phyloP scores from a whole-genome alignment of 2,797 vertebrate species.

The Botia kubotai region DNA sequence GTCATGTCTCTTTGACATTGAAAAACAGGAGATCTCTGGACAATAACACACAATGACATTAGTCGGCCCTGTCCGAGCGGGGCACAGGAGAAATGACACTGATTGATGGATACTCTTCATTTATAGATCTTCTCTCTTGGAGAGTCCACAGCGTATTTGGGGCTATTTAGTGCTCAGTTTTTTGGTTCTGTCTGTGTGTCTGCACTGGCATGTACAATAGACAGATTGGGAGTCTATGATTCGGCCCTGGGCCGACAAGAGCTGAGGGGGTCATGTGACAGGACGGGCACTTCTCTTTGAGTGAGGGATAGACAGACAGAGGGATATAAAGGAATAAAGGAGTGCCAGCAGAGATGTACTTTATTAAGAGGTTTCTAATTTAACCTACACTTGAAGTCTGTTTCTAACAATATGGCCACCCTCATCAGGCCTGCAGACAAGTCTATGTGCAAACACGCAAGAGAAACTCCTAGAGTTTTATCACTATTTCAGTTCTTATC shows the following conservation, averaged over 20 bases:
- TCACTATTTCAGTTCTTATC: conserved; percentile 58
- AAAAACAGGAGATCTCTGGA: conserved; percentile 86
- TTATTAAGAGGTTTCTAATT: conserved; percentile 55
- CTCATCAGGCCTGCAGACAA: conserved; percentile 43
- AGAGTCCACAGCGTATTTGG: conserved; percentile 72
- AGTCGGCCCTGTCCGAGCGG: conserved; percentile 89
- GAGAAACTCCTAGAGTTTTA: conserved; percentile 15
- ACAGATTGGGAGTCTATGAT: conserved; percentile 37
- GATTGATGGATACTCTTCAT: conserved; percentile 96
- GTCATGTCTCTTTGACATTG: conserved; percentile 94
- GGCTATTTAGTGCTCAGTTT: conserved; percentile 59
- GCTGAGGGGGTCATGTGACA: conserved; percentile 53
- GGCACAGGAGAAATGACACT: conserved; percentile 91
- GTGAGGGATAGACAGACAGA: conserved; percentile 34
- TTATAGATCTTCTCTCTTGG: conserved; percentile 84
- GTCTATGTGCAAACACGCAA: neutral
- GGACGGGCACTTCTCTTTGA: conserved; percentile 42
- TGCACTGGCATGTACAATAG: conserved; percentile 41
- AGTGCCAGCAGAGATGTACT: conserved; percentile 37
- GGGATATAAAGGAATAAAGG: conserved; percentile 36
- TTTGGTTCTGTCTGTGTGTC: conserved; percentile 37
- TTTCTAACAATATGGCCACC: conserved; percentile 46
- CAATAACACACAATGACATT: conserved; percentile 96
- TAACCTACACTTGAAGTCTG: conserved; percentile 30
- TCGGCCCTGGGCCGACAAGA: conserved; percentile 47